A percentile compares a stretch with the other conserved stretches of the same genome.
Conservation (phyloP, 2,113 vertebrate species). For the Odontesthes bonariensis region DNA sequence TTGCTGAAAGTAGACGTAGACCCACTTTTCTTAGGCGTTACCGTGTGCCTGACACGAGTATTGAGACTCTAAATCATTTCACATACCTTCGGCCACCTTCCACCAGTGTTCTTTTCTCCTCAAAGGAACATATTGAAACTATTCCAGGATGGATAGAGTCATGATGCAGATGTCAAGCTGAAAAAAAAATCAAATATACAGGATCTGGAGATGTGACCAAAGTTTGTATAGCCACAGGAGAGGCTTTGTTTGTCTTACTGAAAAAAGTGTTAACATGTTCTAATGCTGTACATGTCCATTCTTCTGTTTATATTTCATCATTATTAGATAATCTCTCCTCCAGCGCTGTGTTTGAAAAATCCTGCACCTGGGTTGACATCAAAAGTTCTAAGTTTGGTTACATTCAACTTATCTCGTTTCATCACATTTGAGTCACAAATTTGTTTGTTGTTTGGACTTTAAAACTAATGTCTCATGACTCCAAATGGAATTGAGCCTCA, state of each 20-base stretch:
- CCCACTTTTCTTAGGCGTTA: constrained; percentile 58
- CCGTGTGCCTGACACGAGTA: constrained; percentile 44
- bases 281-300: too few species aligned
- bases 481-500: too few species aligned
- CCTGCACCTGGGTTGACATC: too few species aligned
- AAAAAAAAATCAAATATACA: constrained; percentile 40
- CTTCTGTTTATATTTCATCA: too few species aligned
- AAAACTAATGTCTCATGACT: too few species aligned
- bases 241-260: too few species aligned
- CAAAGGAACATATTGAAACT: constrained; percentile 70
- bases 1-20: constrained; percentile 37
- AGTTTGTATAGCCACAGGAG: neutral
- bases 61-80: constrained; percentile 62
- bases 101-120: constrained; percentile 16
- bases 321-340: too few species aligned
- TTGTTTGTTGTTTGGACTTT: too few species aligned
- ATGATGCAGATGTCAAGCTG: constrained; percentile 60
- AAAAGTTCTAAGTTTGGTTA: too few species aligned
- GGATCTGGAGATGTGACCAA: constrained; percentile 27
- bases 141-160: constrained; percentile 66
- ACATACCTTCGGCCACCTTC: constrained; percentile 42
- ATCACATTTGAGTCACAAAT: too few species aligned
- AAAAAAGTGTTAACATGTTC: neutral
- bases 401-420: too few species aligned
- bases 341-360: too few species aligned